Base-by-base conservation (phyloP, 2,888 invertebrate genomes). In the Cephalotes varians region DNA sequence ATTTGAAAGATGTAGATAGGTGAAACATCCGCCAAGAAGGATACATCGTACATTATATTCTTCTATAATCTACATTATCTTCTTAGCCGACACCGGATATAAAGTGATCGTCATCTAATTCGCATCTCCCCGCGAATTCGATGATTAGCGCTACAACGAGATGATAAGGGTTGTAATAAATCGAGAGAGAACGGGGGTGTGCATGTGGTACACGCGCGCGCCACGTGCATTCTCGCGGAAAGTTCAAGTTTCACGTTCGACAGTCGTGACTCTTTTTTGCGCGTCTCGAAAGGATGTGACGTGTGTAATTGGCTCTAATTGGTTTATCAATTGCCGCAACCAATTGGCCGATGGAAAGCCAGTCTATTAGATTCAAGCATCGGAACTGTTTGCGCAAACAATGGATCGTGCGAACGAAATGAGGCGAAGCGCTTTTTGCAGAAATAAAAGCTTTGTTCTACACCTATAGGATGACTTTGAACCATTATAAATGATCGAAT, bases 261-360 rank as follows among this genome's bases (percentile, higher is more conserved):
- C 54, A 28, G 74, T 80, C 72, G 80, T 80, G 79, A 74, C 64
- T 73, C 31, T 60, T 85, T 81, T 83, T 82, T 67, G 56, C 84
- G 60, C 80, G 64, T n/a, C 40, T 54, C 77, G 60, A 67, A 81
- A 83, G 85, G 71, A 87, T 82, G 58, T 65, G 81, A 84, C 84
- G 69, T 81, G 51, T 62, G 76, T 87, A 85, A 87, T 85, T 88
- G 85, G 37, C 74, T 44, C 60, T 82, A 88, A 83, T 88, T 88
- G 86, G 44, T 79, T 76, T 69, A 83, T 76, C 69, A 80, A 79
- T 77, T 77, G 77, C 44, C 18, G 31, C 67, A 10, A 31, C 31
- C 77, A 77, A 77, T 79, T 79, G 67, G 31, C 34, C 44, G 56
- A 77, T 56, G 76, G 65, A 77, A 67, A 77, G 69, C 44, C 69